These are phyloP conservation scores for Chydorus sphaericus DNA, from an alignment of 2,888 invertebrate species.

Conservation along the genomic window DNA sequence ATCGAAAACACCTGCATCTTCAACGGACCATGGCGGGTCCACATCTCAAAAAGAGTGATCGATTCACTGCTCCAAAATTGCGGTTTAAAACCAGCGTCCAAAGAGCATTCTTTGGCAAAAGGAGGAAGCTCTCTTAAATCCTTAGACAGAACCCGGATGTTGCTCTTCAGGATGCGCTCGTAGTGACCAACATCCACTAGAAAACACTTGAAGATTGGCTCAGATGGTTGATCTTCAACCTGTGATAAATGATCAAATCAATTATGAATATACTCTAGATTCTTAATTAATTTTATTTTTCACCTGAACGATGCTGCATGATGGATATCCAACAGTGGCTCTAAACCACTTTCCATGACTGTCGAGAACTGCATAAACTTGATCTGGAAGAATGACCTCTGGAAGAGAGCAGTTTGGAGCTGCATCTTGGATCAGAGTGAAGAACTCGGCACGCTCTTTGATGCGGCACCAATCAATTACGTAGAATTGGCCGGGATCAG, in stretches of 20 bases:
- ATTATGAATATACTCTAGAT: no score
- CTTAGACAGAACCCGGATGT: background rate
- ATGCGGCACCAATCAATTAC: background rate
- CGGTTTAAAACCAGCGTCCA: background rate
- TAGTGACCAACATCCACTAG: background rate
- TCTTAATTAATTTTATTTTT: no score
- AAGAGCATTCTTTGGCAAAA: background rate
- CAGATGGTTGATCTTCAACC: background rate
- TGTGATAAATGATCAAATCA: no score
- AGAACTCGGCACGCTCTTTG: background rate
- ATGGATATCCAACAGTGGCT: background rate
- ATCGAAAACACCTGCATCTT: background rate
- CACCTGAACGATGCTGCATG: no score
- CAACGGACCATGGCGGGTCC: background rate
- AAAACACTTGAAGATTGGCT: background rate
- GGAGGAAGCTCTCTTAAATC: background rate
- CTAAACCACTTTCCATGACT: conserved; percentile 1
- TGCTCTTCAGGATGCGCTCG: background rate
- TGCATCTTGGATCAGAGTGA: background rate
- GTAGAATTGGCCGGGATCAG: background rate
- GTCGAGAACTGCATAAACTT: background rate
- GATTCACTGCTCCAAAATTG: background rate
- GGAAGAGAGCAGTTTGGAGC: background rate
- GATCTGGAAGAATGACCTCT: background rate
- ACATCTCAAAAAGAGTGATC: background rate